Base-by-base conservation (phyloP, 2,797 vertebrate species). In the Hippopotamyrus pictus region DNA sequence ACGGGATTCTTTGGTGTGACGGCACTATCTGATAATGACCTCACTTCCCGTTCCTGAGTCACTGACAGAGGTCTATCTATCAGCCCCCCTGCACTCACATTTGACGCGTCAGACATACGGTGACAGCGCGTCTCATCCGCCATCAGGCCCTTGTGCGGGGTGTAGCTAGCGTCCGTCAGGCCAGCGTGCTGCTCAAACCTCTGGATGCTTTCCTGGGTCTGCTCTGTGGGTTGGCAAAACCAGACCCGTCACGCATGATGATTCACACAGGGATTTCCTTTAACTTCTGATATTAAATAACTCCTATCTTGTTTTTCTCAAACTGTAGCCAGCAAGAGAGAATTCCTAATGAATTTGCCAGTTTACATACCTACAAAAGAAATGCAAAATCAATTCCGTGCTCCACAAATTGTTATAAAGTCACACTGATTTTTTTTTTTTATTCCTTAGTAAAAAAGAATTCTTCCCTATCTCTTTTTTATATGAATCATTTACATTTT, bases 121-220 rank as follows among this genome's bases (percentile, higher is more conserved):
- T 97, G 97, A 91, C 98, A 98, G 91, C 96, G 96, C 25, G 95
- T 97, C 92, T 99, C 98, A 93, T 99, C 98, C 0, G 97, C 95
- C 90, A 96, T 96, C 37, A 99, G 97, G 90, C 98, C 98, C 92
- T 98, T 99, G 95, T 97, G 97, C 12, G 98, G 98, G 41, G 96
- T 96, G 93, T 99, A 99, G 25, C 96, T 96, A 11, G 96, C 95
- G 59, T 97, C 98, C 54, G 96, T 97, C 95, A 99, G 95, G 37
- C 99, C 98, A 65, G 97, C 97, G 93, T 97, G 97, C 92, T 98
- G 96, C 92, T 99, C 98, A 91, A 99, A 99, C 91, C 90, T 97
- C 83, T 98, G 97, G 86, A 99, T 96, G 94, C 95, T 99, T 93
- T 99, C 97, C 85, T 99, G 97, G 62, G 96, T 97, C 92, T 99